Percentiles rank a stretch among this genome's conserved stretches.
phyloP scores from a whole-genome alignment of 2,797 vertebrate genomes.

The Mico argentatus region DNA sequence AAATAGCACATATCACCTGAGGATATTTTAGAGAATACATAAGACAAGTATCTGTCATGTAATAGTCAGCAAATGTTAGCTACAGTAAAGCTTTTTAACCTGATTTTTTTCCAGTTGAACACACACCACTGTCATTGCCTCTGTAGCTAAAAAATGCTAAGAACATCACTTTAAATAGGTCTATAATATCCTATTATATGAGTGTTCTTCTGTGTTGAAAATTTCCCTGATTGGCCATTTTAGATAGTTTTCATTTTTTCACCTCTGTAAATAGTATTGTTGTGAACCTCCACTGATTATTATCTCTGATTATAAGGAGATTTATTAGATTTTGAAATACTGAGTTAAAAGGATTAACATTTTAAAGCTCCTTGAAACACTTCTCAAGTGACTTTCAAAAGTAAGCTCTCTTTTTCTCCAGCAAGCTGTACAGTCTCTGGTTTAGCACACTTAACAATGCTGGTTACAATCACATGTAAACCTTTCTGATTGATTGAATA shows the following conservation, averaged over 20 bases:
- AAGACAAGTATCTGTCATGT: background rate
- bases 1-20: background rate
- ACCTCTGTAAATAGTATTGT: background rate
- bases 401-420: no score
- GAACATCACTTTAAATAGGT: background rate
- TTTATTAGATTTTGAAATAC: background rate
- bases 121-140: background rate
- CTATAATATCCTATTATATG: background rate
- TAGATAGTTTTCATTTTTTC: background rate
- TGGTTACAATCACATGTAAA: background rate
- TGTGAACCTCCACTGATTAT: background rate
- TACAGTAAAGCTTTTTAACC: background rate
- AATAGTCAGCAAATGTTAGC: background rate
- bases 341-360: background rate
- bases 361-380: background rate
- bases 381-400: background rate
- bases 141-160: background rate
- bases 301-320: background rate
- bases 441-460: background rate
- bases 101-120: background rate
- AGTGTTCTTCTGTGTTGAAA: background rate
- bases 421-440: rapidly evolving
- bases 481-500: background rate
- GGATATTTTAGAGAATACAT: background rate
- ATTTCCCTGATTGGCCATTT: background rate